Percentiles rank a stretch among this genome's conserved stretches.
These are phyloP conservation scores for Eretmochelys imbricata DNA, from an alignment of 2,113 vertebrate genomes.

Conservation along the genomic window DNA sequence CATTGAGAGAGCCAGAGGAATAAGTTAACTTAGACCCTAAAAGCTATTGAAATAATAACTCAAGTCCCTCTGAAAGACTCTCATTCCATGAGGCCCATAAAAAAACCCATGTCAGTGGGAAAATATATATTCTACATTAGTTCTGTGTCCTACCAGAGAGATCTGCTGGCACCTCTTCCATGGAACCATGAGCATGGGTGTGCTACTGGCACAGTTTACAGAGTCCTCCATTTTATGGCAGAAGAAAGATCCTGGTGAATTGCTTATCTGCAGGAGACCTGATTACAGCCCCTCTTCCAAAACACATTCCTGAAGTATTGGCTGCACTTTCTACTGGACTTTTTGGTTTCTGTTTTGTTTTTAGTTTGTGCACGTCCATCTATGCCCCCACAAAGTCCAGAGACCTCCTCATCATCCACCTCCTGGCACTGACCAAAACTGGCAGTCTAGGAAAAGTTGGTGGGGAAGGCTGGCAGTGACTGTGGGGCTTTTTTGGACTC, in stretches of 20 bases:
- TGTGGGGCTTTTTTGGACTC: background rate
- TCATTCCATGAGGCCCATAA: background rate
- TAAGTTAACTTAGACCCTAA: background rate
- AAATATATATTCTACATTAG: background rate
- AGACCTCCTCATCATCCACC: background rate
- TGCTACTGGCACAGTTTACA: background rate
- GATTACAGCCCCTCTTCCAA: background rate
- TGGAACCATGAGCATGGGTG: background rate
- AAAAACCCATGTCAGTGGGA: background rate
- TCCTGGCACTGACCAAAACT: background rate
- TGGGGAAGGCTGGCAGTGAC: background rate
- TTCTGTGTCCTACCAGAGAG: background rate
- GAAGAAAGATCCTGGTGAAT: background rate
- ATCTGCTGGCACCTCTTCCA: background rate
- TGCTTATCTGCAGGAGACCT: background rate
- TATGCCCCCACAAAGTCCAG: background rate
- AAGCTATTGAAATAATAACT: background rate
- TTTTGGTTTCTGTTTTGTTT: background rate
- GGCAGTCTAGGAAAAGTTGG: background rate
- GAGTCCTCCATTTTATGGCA: background rate
- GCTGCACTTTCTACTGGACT: background rate
- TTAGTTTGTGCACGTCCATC: background rate
- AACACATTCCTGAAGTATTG: background rate
- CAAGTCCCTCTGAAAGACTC: background rate
- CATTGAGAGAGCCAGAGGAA: background rate